A percentile compares a stretch with the other conserved stretches of the same genome.
phyloP scores from a whole-genome alignment of 2,113 vertebrate species.

The Salvator merianae region DNA sequence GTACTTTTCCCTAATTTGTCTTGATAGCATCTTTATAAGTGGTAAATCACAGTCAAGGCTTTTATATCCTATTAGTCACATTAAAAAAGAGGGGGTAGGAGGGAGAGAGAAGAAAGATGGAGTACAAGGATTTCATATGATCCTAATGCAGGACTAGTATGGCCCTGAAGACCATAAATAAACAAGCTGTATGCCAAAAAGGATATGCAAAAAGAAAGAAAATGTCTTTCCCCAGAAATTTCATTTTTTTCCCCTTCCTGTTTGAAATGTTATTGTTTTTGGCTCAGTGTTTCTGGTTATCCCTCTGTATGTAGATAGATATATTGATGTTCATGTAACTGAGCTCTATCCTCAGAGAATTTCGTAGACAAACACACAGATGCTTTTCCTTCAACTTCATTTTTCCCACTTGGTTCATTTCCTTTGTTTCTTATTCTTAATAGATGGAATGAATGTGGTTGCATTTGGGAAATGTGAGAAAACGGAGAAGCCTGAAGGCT shows the following conservation, averaged over 20 bases:
- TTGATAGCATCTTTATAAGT: slow-evolving; percentile 27
- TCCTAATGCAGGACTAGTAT: slow-evolving; percentile 25
- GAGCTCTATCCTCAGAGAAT: slow-evolving; percentile 14
- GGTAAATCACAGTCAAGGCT: slow-evolving; percentile 34
- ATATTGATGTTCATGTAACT: slow-evolving; percentile 29
- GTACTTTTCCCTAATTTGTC: slow-evolving; percentile 33
- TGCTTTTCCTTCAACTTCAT: slow-evolving; percentile 42
- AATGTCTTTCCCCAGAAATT: slow-evolving; percentile 46
- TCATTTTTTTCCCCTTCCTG: slow-evolving; percentile 48
- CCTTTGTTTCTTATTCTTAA: slow-evolving; percentile 43
- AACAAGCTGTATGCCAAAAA: slow-evolving; percentile 30
- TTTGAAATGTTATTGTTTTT: slow-evolving; percentile 45
- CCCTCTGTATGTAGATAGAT: background rate
- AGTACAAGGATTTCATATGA: slow-evolving; percentile 10
- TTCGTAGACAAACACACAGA: slow-evolving; percentile 28
- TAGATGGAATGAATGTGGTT: slow-evolving; percentile 46
- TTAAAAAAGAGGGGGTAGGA: slow-evolving; percentile 44
- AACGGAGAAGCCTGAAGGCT: slow-evolving; percentile 23
- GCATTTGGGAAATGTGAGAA: slow-evolving; percentile 49
- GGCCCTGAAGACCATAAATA: slow-evolving; percentile 43
- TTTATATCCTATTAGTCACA: slow-evolving; percentile 47
- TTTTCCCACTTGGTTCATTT: slow-evolving; percentile 44
- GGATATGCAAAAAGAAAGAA: background rate
- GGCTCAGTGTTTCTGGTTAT: slow-evolving; percentile 25
- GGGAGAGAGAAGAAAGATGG: slow-evolving; percentile 20